phyloP scores from a whole-genome alignment of 2,797 vertebrate genomes.

The Psittacula derbiana region DNA sequence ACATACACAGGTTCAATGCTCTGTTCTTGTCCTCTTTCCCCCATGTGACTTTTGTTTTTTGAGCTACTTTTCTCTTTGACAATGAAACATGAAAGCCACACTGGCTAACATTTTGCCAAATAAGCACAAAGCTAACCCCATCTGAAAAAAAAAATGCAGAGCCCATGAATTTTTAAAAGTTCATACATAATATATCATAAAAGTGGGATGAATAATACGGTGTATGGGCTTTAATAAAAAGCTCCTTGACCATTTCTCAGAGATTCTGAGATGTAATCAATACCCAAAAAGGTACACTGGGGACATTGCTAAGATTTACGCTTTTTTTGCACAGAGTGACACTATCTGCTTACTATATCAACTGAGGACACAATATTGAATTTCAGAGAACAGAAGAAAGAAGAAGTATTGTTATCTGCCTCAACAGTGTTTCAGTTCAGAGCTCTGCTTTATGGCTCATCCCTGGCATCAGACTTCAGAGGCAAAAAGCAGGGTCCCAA shows the following conservation, averaged over 20 bases:
- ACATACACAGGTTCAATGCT: neutral
- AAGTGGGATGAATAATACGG: conserved; percentile 83
- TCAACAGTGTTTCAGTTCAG: conserved; percentile 77
- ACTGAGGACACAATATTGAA: conserved; percentile 71
- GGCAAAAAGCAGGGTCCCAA: conserved; percentile 31
- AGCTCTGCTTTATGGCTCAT: conserved; percentile 46
- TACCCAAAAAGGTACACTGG: conserved; percentile 80
- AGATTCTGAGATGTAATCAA: conserved; percentile 84
- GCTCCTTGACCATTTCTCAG: conserved; percentile 84
- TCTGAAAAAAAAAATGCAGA: conserved; percentile 62
- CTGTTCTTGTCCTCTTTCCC: conserved; percentile 50
- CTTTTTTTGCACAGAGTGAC: conserved; percentile 80
- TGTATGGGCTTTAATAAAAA: conserved; percentile 81
- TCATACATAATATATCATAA: conserved; percentile 95
- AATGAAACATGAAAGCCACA: conserved; percentile 73
- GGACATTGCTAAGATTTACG: conserved; percentile 85
- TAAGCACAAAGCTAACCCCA: conserved; percentile 75
- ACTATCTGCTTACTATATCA: conserved; percentile 78
- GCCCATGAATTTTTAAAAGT: conserved; percentile 83
- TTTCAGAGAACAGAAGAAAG: conserved; percentile 76
- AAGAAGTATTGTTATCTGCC: conserved; percentile 80
- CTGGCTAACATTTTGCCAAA: conserved; percentile 74
- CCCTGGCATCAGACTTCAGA: conserved; percentile 53
- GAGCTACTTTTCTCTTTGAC: conserved; percentile 61
- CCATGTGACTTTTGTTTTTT: conserved; percentile 51